phyloP scores from a whole-genome alignment of 1,140 invertebrate genomes.

The Eubasilissa regina region DNA sequence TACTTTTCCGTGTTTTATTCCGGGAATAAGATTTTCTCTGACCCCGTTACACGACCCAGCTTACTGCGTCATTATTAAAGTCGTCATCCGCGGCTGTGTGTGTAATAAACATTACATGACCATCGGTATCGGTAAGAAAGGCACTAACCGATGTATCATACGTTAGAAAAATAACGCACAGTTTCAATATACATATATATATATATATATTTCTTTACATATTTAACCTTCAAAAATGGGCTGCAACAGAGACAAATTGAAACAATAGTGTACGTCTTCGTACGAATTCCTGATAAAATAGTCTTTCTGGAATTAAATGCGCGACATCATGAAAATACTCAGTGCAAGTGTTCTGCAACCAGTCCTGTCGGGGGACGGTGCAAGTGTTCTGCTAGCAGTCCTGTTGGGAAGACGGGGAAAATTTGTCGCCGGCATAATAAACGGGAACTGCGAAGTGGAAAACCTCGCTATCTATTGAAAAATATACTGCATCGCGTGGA shows the following conservation, averaged over 20 bases:
- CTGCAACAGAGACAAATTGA: no score
- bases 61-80: not conserved
- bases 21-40: constrained; percentile 29
- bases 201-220: no score
- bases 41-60: constrained; percentile 8
- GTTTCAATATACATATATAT: no score
- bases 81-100: no score
- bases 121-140: no score
- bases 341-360: not conserved
- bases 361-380: not conserved
- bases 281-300: constrained; percentile 3
- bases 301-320: not conserved
- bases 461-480: no score
- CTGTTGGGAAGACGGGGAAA: not conserved
- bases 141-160: no score
- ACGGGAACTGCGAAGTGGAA: not conserved
- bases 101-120: no score
- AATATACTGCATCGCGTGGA: no score
- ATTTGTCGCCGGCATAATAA: not conserved
- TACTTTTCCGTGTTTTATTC: constrained; percentile 37
- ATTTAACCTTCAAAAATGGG: no score
- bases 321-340: not conserved
- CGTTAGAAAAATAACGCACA: no score
- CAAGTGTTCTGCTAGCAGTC: not conserved
- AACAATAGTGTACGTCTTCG: not conserved